A percentile compares a stretch with the other conserved stretches of the same genome.
Conservation (phyloP, 2,888 invertebrate species). For the Megastigmus dorsalis region DNA sequence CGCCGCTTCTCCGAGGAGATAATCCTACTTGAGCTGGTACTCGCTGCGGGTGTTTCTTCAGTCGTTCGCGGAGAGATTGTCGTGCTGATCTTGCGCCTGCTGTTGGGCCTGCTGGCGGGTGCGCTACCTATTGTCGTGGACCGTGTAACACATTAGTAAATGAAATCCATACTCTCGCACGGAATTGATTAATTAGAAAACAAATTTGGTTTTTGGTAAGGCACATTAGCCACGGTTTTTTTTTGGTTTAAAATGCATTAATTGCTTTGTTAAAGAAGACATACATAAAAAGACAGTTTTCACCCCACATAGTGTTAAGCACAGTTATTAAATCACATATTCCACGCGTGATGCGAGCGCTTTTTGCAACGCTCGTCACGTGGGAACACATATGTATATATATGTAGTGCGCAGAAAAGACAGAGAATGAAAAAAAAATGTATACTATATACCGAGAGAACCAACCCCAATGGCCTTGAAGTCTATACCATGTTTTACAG, state of each 20-base stretch:
- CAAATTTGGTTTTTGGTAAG: conserved; percentile 15
- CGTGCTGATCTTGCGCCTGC: conserved; percentile 71
- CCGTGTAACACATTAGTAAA: conserved; percentile 51
- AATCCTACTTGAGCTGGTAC: conserved; percentile 60
- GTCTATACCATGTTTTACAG: conserved; percentile 6
- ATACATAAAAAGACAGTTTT: conserved; percentile 28
- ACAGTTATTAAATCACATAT: conserved; percentile 36
- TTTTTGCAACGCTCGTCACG: too few species aligned
- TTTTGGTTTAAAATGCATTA: conserved; percentile 48
- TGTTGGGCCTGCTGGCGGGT: conserved; percentile 60
- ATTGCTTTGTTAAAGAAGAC: conserved; percentile 43
- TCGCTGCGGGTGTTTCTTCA: conserved; percentile 60
- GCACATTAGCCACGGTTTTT: conserved; percentile 51
- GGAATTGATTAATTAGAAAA: too few species aligned
- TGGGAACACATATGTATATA: too few species aligned
- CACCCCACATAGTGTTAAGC: conserved; percentile 39
- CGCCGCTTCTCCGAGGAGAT: conserved; percentile 58
- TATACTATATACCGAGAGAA: conserved; percentile 38
- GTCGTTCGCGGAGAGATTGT: conserved; percentile 65
- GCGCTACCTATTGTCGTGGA: conserved; percentile 64
- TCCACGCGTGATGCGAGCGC: conserved; percentile 11
- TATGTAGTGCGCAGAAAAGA: conserved; percentile 41
- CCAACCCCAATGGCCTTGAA: conserved; percentile 19
- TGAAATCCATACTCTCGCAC: not conserved
- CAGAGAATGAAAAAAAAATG: conserved; percentile 29